A percentile compares a stretch with the other conserved stretches of the same genome.
These are phyloP conservation scores for Chionomys nivalis DNA, from an alignment of 2,113 vertebrate species.

Conservation along the genomic window DNA sequence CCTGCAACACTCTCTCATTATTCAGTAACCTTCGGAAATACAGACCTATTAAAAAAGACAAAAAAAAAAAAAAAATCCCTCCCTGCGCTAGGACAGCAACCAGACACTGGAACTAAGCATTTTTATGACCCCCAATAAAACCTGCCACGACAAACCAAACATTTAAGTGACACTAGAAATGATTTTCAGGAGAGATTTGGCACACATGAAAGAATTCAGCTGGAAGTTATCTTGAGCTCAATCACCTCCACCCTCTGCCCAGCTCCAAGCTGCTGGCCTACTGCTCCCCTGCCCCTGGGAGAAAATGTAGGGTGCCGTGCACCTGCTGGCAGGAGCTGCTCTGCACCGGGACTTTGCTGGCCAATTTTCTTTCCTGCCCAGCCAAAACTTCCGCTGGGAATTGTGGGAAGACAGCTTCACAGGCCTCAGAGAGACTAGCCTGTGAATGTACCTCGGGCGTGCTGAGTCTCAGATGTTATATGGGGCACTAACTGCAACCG, in stretches of 20 bases:
- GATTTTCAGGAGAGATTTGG: conserved; percentile 41
- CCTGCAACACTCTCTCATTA: not conserved
- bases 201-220: conserved; percentile 22
- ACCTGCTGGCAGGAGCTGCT: not conserved
- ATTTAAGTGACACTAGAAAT: conserved; percentile 32
- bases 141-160: conserved; percentile 58
- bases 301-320: not conserved
- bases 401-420: not conserved
- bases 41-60: conserved; percentile 44
- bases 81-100: conserved; percentile 43
- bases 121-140: conserved; percentile 57
- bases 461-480: not conserved
- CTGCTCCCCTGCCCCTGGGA: not conserved
- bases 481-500: not conserved
- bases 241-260: not conserved
- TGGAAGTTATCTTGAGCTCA: not conserved
- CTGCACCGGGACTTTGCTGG: not conserved
- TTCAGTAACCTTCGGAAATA: conserved; percentile 31
- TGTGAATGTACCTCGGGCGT: not conserved
- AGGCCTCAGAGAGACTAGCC: not conserved
- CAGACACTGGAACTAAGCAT: conserved; percentile 54
- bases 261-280: not conserved
- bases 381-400: not conserved
- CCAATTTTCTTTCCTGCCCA: not conserved
- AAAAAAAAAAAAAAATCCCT: conserved; percentile 12